Evolutionary conservation across 1,140 invertebrate species (phyloP), one percentile per base, ranked within the genome.

Genomic region (Anoplolepis gracilipes): DNA sequence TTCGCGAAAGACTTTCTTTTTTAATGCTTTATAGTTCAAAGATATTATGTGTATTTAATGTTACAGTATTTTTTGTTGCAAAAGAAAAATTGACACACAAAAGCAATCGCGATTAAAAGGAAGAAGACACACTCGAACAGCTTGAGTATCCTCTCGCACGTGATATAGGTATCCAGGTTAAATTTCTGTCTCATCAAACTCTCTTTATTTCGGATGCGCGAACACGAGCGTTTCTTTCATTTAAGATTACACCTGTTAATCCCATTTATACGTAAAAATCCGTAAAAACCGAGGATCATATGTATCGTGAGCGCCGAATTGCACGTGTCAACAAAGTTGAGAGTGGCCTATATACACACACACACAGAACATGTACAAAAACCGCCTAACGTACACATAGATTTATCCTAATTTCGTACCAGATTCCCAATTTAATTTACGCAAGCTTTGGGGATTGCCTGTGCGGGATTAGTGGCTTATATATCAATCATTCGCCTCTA

Each of bases 401-500:
- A 8, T 33, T 70, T 28, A 57, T 72, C 67, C 76, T 69, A 73
- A 81, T 86, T 64, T 55, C 30, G 73, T 55, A 10, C 16, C 19
- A 53, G 70, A n/a, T 84, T 64, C 6, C 46, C 6, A 84, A 78
- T 88, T 86, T 86, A 70, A 88, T 88, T 86, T 86, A 65, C 77
- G 70, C 77, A 86, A 88, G 69, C 64, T 76, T 65, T 62, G 42
- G 57, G 72, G 87, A 72, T 76, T 75, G 65, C 33, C 28, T 16
- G 22, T 2, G 57, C 30, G 55, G 77, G 57, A 88, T 88, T 88
- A 88, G 78, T 86, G 77, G 84, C 86, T 88, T 86, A 88, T 64
- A 64, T 78, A 84, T 88, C 87, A 70, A 88, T 88, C 87, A 84
- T 82, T 49, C 62, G 69, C 33, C 42, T 65, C 39, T 87, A 61